Evolutionary conservation across 2,888 invertebrate genomes (phyloP).

Genomic region (Pseudoips prasinana): DNA sequence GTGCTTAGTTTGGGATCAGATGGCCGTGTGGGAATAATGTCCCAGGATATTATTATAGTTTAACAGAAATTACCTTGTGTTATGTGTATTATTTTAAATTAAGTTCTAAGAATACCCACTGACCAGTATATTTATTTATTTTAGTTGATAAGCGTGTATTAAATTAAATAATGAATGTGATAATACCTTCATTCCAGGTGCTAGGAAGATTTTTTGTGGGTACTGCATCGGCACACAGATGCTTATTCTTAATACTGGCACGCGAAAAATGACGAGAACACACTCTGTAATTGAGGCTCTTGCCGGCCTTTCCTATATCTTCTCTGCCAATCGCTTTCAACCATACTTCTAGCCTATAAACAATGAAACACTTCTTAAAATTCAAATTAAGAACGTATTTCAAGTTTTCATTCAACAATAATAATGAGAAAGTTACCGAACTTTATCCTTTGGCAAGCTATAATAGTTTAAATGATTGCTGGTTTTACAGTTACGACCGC

Average conservation of each 20-base stretch:
- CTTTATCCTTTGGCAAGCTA: conserved; percentile 59
- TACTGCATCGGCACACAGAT: conserved; percentile 55
- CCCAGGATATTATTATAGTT: too few species aligned
- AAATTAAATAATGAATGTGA: too few species aligned
- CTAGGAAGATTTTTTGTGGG: conserved; percentile 58
- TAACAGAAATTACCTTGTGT: too few species aligned
- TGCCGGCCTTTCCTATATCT: conserved; percentile 46
- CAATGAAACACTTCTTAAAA: conserved; percentile 4
- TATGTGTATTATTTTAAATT: too few species aligned
- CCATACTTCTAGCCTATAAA: conserved; percentile 59
- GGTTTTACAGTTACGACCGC: conserved; percentile 62
- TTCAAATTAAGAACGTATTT: background rate
- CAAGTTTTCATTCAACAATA: background rate
- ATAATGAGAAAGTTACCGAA: conserved; percentile 44
- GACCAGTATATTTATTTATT: too few species aligned
- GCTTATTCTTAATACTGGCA: conserved; percentile 53
- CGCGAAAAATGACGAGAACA: conserved; percentile 67
- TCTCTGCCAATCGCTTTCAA: conserved; percentile 53
- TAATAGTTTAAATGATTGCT: conserved; percentile 64
- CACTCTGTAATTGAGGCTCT: conserved; percentile 47
- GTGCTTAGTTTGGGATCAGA: too few species aligned
- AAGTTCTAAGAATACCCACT: too few species aligned
- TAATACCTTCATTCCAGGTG: conserved; percentile 40
- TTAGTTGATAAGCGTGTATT: too few species aligned
- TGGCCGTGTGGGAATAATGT: too few species aligned